Evolutionary conservation across 2,888 invertebrate genomes (phyloP), one percentile per base, ranked within the genome.

Genomic region (Cryptus viduatorius): DNA sequence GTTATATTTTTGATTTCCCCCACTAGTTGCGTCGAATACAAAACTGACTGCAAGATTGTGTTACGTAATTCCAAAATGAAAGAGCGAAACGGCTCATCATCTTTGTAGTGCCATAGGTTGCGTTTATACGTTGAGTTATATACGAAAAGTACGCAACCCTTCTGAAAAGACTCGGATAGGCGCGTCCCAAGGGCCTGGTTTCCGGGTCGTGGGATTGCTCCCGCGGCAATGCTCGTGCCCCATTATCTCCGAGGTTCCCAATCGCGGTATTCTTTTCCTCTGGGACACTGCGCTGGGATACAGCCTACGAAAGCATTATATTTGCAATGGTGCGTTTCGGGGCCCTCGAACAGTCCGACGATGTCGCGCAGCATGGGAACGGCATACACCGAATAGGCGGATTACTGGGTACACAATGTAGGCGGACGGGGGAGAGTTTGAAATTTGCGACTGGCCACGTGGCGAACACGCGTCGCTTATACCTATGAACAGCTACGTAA

Each of bases 401-500:
- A 85, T 87, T 82, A 87, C 46, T 69, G 42, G 65, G 83, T 79
- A 59, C 72, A 87, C 88, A 87, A 86, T 86, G 85, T 64, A 37
- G 71, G 82, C 79, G 12, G n/a, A 1, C 19, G 61, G 46, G 56
- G 50, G 77, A 76, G 85, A 50, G 81, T 83, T 85, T 85, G 85
- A 88, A 87, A 89, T 89, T 89, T 84, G 87, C 86, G 87, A 88
- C 65, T 56, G 77, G 89, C 79, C 88, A 87, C 89, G 88, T 89
- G 90, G 84, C 79, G 53, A 88, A 64, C 91, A 91, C 91, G 91
- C 90, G 91, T 83, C 85, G 82, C 72, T 83, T 80, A 67, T 48
- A 65, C 79, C 79, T 44, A 76, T 56, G 77, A 77, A 73, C 59
- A 64, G 24, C 77, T 64, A 48, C 64, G 82, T 68, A 79, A 48